These are phyloP conservation scores for Brachionus rubens DNA, from an alignment of 1,140 invertebrate species.

Conservation along the genomic window DNA sequence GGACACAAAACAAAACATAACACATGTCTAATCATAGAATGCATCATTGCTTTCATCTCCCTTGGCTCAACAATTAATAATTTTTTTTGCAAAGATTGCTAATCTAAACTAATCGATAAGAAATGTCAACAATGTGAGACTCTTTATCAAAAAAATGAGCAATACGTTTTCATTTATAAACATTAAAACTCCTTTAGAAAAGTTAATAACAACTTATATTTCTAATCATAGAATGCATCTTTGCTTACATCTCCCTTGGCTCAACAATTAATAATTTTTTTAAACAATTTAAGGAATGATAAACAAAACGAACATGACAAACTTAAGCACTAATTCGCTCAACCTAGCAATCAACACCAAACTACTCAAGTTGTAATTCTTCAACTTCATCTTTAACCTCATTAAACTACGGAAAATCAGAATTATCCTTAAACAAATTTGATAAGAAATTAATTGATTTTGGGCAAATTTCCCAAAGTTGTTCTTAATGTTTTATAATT, in stretches of 20 bases:
- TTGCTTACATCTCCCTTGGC: too few relatives aligned
- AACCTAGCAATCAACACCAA: constrained; percentile 10
- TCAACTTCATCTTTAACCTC: not conserved
- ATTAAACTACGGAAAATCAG: not conserved
- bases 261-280: too few relatives aligned
- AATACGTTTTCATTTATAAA: too few relatives aligned
- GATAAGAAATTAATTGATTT: constrained; percentile 35
- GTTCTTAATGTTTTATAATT: not conserved
- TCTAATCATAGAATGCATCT: too few relatives aligned
- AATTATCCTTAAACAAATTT: constrained; percentile 10
- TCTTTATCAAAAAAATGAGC: too few relatives aligned
- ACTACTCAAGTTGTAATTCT: not conserved
- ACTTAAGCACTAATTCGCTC: constrained; percentile 9
- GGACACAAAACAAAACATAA: too few relatives aligned
- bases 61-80: too few relatives aligned
- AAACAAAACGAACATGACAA: not conserved
- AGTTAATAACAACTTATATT: too few relatives aligned
- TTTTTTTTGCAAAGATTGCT: not conserved
- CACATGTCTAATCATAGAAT: too few relatives aligned
- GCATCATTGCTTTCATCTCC: too few relatives aligned
- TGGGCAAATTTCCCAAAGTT: constrained; percentile 30
- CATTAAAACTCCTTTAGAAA: too few relatives aligned
- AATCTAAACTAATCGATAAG: constrained; percentile 9
- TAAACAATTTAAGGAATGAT: not conserved
- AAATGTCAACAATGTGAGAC: too few relatives aligned